Evolutionary conservation across 1,140 invertebrate genomes (phyloP).

Genomic region (Oncopeltus fasciatus): DNA sequence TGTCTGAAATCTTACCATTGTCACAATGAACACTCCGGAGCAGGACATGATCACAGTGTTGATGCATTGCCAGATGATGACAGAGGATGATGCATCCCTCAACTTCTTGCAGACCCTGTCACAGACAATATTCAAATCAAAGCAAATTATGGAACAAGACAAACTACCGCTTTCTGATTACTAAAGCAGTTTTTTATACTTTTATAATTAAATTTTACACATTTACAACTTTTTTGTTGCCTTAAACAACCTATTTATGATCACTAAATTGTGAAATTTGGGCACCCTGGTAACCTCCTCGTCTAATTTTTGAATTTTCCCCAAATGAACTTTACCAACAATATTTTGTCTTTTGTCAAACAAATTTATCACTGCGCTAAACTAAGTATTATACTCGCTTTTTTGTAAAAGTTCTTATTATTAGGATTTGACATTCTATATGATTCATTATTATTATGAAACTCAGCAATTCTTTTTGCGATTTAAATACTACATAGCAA

Average conservation of each 20-base stretch:
- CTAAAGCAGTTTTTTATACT: too few species aligned
- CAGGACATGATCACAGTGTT: neutral
- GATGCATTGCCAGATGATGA: neutral
- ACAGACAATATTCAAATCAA: neutral
- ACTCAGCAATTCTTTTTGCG: too few species aligned
- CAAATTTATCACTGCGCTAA: too few species aligned
- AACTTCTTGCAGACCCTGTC: neutral
- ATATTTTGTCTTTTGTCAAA: too few species aligned
- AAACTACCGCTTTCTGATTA: neutral
- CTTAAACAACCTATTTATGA: neutral
- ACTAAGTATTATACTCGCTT: too few species aligned
- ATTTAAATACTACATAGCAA: too few species aligned
- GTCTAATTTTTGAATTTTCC: too few species aligned
- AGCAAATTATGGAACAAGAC: neutral
- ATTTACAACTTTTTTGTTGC: neutral
- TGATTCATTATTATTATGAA: too few species aligned
- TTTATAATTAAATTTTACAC: neutral
- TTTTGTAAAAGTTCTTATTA: too few species aligned
- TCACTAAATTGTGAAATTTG: neutral
- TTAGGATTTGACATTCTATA: too few species aligned
- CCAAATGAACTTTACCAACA: too few species aligned
- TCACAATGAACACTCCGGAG: neutral
- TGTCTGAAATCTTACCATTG: neutral
- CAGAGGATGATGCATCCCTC: neutral
- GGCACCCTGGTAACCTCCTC: neutral